phyloP scores from a whole-genome alignment of 2,888 invertebrate genomes.

The Scrobipalpa atriplicella region DNA sequence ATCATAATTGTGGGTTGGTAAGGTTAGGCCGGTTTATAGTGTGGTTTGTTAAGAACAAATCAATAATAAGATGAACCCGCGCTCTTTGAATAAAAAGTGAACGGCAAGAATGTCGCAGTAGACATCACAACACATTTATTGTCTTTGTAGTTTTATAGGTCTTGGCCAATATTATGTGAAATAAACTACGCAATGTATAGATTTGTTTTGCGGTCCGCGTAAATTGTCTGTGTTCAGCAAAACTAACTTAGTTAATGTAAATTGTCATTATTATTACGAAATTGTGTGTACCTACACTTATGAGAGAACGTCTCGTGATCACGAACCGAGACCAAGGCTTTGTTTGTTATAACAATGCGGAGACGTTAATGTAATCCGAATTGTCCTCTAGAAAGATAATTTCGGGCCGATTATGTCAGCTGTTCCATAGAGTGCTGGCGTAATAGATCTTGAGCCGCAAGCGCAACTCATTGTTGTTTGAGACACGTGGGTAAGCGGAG shows the following conservation, averaged over 20 bases:
- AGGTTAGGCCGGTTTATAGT: not conserved
- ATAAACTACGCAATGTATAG: conserved; percentile 5
- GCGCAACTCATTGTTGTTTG: conserved; percentile 55
- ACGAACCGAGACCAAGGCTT: conserved; percentile 69
- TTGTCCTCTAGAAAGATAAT: conserved; percentile 69
- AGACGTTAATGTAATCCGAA: conserved; percentile 61
- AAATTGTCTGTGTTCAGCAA: not conserved
- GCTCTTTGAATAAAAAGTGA: conserved; percentile 24
- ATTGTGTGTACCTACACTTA: conserved; percentile 48
- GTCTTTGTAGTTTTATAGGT: conserved; percentile 11
- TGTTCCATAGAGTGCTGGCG: conserved; percentile 60
- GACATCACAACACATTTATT: not conserved
- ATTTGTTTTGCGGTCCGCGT: conserved; percentile 6
- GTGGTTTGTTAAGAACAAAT: too few species aligned
- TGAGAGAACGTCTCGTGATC: conserved; percentile 65
- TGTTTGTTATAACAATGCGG: conserved; percentile 64
- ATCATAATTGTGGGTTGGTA: not conserved
- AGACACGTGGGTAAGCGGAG: conserved; percentile 72
- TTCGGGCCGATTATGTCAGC: conserved; percentile 72
- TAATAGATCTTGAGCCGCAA: conserved; percentile 41
- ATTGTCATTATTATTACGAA: conserved; percentile 49
- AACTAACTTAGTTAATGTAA: conserved; percentile 7
- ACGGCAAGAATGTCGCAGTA: conserved; percentile 12
- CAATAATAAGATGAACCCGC: not conserved
- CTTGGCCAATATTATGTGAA: conserved; percentile 9